Percentiles rank a stretch among this genome's conserved stretches.
These are phyloP conservation scores for Diorhabda elongata DNA, from an alignment of 1,140 invertebrate genomes.

Conservation along the genomic window DNA sequence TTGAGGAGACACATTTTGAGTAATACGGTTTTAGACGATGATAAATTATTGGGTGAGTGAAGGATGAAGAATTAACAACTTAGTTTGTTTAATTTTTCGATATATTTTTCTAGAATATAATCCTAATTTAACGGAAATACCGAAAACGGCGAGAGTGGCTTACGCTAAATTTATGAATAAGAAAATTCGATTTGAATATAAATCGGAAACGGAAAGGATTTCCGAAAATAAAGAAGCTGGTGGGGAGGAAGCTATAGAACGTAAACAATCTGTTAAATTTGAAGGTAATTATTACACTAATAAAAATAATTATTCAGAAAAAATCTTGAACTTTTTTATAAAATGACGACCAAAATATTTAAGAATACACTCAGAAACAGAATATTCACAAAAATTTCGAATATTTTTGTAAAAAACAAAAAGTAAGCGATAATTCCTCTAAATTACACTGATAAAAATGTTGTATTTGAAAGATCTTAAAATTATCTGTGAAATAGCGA, in stretches of 20 bases:
- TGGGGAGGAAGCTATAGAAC: constrained; percentile 2
- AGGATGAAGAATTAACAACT: not conserved
- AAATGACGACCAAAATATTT: not conserved
- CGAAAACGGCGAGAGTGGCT: constrained; percentile 70
- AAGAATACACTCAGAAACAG: too few relatives aligned
- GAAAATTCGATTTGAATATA: constrained; percentile 56
- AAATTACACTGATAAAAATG: too few relatives aligned
- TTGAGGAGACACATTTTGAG: constrained; percentile 49
- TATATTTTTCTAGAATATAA: constrained; percentile 63
- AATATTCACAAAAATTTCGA: too few relatives aligned
- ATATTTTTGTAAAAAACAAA: too few relatives aligned
- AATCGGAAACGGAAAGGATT: constrained; percentile 39
- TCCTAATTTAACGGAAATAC: constrained; percentile 68
- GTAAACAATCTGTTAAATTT: not conserved
- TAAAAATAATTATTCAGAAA: too few relatives aligned
- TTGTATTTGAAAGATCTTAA: too few relatives aligned
- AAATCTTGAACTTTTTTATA: not conserved
- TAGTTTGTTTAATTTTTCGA: not conserved
- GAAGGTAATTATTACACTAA: too few relatives aligned
- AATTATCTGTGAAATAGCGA: too few relatives aligned
- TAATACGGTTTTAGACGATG: constrained; percentile 57
- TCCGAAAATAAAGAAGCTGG: not conserved
- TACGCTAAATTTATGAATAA: constrained; percentile 82
- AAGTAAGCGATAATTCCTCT: too few relatives aligned
- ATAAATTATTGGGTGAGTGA: constrained; percentile 59